Conservation (phyloP, 1,140 invertebrate genomes). For the Vanessa tameamea region DNA sequence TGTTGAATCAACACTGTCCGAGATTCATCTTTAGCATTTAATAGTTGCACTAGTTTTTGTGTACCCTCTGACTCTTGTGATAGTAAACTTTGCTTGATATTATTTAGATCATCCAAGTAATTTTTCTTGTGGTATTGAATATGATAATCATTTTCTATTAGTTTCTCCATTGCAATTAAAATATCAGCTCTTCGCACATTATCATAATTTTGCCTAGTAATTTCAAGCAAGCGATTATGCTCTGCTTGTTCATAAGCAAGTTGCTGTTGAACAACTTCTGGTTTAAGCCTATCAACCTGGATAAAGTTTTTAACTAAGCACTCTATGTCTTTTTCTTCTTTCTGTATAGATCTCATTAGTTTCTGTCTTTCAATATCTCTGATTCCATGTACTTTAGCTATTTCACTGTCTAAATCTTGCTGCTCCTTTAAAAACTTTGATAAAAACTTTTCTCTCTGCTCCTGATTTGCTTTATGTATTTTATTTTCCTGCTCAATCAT, state of each 20-base stretch:
- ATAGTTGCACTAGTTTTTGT: conserved; percentile 81
- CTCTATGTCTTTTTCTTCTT: conserved; percentile 84
- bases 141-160: conserved; percentile 84
- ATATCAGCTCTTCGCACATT: conserved; percentile 80
- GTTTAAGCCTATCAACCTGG: conserved; percentile 80
- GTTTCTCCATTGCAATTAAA: conserved; percentile 84
- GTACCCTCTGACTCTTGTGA: conserved; percentile 80
- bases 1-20: conserved; percentile 82
- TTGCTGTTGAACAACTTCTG: conserved; percentile 82
- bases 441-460: conserved; percentile 82
- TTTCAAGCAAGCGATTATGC: conserved; percentile 82
- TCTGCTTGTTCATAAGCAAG: conserved; percentile 84
- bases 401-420: conserved; percentile 83
- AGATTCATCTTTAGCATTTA: conserved; percentile 83
- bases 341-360: conserved; percentile 81
- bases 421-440: conserved; percentile 83
- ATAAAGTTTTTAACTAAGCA: conserved; percentile 85
- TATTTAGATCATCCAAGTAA: conserved; percentile 82
- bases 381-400: conserved; percentile 84
- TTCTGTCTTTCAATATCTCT: conserved; percentile 83
- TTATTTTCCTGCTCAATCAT: conserved; percentile 71
- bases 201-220: conserved; percentile 79
- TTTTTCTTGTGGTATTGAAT: conserved; percentile 81
- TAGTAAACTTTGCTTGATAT: conserved; percentile 81
- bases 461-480: conserved; percentile 72